Conservation (phyloP, 2,797 vertebrate species). For the Brachyrhaphis roseni region DNA sequence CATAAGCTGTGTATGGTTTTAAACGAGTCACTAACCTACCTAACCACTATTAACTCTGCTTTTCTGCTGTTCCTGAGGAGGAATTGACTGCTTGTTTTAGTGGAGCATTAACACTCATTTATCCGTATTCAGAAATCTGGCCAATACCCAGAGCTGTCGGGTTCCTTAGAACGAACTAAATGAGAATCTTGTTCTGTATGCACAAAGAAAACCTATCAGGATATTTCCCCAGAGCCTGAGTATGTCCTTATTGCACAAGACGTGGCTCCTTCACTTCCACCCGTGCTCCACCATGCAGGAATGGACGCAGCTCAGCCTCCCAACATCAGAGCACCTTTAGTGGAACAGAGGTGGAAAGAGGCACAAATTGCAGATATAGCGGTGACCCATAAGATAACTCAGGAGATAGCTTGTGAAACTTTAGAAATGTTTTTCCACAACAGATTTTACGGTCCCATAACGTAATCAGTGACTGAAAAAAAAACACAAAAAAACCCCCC, state of each 20-base stretch:
- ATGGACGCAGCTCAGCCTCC: conserved; percentile 20
- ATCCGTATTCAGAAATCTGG: neutral
- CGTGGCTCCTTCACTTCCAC: conserved; percentile 20
- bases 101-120: neutral
- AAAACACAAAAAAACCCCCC: too few species aligned
- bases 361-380: neutral
- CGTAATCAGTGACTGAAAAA: neutral
- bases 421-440: neutral
- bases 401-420: neutral
- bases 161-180: neutral
- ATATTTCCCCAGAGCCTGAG: conserved; percentile 47
- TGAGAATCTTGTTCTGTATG: neutral
- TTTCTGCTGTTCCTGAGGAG: neutral
- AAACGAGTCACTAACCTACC: neutral
- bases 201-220: neutral
- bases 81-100: neutral
- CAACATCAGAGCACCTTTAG: conserved; percentile 22
- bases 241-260: conserved; percentile 61
- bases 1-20: neutral
- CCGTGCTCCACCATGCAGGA: conserved; percentile 23
- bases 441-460: neutral
- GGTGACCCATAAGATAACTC: neutral
- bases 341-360: conserved; percentile 5
- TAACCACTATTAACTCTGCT: neutral
- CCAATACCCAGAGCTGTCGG: neutral